Base-by-base conservation (phyloP, 2,113 vertebrate genomes). In the Channa argus region DNA sequence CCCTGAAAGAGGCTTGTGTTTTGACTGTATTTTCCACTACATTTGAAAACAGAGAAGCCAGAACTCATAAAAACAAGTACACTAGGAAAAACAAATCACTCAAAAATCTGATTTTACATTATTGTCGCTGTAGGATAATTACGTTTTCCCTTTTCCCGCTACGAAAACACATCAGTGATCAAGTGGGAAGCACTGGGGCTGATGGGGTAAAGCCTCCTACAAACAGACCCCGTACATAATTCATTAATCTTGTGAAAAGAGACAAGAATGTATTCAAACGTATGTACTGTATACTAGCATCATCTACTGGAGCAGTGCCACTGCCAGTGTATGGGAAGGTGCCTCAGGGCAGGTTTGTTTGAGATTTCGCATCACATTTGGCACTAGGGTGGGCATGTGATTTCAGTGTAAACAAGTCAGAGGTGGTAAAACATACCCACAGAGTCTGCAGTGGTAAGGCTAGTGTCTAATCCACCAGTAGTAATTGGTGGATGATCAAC, bases 1-100 rank as follows among this genome's bases (percentile, higher is more conserved):
- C 43, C 45, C 75, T 92, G 89, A 93, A 92, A 92, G 89, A 83
- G 44, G 49, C 77, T 83, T 88, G 80, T 92, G 87, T 92, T 89
- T 84, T 70, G n/a, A 81, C 71, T 89, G 71, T 73, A 88, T 86
- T 90, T 93, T 90, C 87, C 87, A 89, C 74, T 73, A 78, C 75
- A 87, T 63, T 82, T 53, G 5, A 63, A 68, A 86, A 78, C 71
- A 63, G 70, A 68, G 80, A 87, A 88, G 78, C 72, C 85, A 79
- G 62, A 76, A 41, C 77, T 83, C 74, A 82, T 80, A 84, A 69
- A 88, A 89, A 93, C 71, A 86, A 78, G 74, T 50, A 80, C 45
- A 38, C 76, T 62, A 41, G 64, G 8, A 79, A 82, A 84, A 75
- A 15, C 82, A 84, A 75, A 15, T 15, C 45, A 52, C 46, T 37